Conservation (phyloP, 2,888 invertebrate species). For the Eugnorisma glareosa region DNA sequence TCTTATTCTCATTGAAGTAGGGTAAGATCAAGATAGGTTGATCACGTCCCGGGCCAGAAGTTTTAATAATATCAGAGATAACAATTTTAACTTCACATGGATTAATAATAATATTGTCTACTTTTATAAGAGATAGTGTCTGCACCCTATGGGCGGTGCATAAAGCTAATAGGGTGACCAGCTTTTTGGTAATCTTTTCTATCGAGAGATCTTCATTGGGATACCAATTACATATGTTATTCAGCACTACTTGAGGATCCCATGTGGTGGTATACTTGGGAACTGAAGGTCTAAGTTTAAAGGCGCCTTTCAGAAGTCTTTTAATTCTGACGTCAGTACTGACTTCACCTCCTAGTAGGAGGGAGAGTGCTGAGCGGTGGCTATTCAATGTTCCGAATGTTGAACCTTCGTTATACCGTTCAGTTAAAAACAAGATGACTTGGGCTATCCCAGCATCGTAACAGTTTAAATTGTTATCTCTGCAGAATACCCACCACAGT, state of each 20-base stretch:
- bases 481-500: too few relatives aligned
- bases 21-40: too few relatives aligned
- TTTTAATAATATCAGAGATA: too few relatives aligned
- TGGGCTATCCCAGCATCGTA: too few relatives aligned
- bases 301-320: conserved; percentile 1
- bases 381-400: background rate
- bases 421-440: too few relatives aligned
- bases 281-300: background rate
- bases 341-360: conserved; percentile 1
- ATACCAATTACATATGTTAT: background rate
- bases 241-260: background rate
- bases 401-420: too few relatives aligned
- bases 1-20: too few relatives aligned
- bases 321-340: conserved; percentile 1
- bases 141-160: background rate
- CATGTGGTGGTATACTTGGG: background rate
- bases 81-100: background rate
- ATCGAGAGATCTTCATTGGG: background rate
- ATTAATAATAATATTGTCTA: too few relatives aligned
- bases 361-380: conserved; percentile 1
- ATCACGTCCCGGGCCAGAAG: too few relatives aligned
- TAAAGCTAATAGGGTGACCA: background rate
- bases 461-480: too few relatives aligned
- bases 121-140: background rate
- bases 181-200: background rate